Evolutionary conservation across 2,113 vertebrate genomes (phyloP).

Genomic region (Onychostoma macrolepis): DNA sequence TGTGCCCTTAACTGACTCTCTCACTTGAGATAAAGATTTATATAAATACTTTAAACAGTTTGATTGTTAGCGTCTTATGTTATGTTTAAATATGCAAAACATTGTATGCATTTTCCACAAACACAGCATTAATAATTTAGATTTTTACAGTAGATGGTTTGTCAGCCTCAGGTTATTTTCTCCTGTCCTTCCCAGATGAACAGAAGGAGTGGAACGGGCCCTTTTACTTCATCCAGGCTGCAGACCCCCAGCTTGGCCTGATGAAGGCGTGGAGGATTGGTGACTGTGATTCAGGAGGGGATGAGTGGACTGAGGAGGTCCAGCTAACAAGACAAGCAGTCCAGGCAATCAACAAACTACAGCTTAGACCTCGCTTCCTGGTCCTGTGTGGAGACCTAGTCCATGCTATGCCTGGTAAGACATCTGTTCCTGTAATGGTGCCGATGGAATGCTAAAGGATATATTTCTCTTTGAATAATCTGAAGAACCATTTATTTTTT

Average conservation of each 20-base stretch:
- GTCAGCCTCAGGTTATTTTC: constrained; percentile 22
- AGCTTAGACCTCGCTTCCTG: constrained; percentile 87
- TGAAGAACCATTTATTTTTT: too few relatives aligned
- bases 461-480: background rate
- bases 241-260: constrained; percentile 94
- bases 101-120: constrained; percentile 47
- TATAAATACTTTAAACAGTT: constrained; percentile 63
- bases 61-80: constrained; percentile 44
- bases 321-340: constrained; percentile 84
- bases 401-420: constrained; percentile 93
- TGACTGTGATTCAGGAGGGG: constrained; percentile 80
- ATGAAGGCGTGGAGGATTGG: constrained; percentile 92
- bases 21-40: constrained; percentile 51
- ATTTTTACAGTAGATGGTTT: constrained; percentile 9
- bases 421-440: background rate
- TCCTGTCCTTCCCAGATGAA: constrained; percentile 70
- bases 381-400: constrained; percentile 92
- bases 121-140: constrained; percentile 61
- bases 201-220: constrained; percentile 87
- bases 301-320: constrained; percentile 91
- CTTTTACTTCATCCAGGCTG: constrained; percentile 92
- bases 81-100: constrained; percentile 62
- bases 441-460: background rate
- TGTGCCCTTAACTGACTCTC: constrained; percentile 19
- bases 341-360: constrained; percentile 83